Base-by-base conservation (phyloP, 1,140 invertebrate species). In the Parasteatoda tepidariorum region DNA sequence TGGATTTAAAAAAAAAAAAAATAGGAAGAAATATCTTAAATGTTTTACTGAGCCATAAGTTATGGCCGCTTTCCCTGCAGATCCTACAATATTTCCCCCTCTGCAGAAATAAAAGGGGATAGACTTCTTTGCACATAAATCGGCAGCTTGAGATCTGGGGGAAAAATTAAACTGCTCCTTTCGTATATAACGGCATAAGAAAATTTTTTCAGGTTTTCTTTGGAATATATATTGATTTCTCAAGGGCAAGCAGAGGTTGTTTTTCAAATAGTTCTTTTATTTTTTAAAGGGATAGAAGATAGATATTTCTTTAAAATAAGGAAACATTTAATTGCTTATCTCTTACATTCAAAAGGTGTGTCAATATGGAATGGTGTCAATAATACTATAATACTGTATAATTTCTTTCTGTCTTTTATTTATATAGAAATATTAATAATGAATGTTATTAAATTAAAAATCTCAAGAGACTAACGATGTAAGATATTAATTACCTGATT, bases 71-170 rank as follows among this genome's bases (percentile, higher is more conserved):
- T 79, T 79, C n/a, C 54, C 78, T 70, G 71, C 78, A 82, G 78
- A 71, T 71, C 54, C 64, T 68, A 79, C 76, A 82, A 70, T 82
- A 70, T 61, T 82, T 70, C 15, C 78, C 62, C 67, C 66, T 82
- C 54, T 24, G 66, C 55, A 41, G 78, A 71, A 71, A 82, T 82
- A 71, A 71, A 82, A 70, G 48, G 66, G 78, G 67, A 82, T 71
- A 70, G 66, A 82, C 71, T 82, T 82, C 78, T 82, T 82, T 41
- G 67, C 78, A 82, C 78, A 82, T 82, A 82, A 82, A 82, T 82
- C 66, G 78, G 78, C 66, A 41, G 54, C 55, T 13, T 61, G 78
- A 82, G 67, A 82, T 61, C 54, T 70, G 66, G 30, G 38, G 9
- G 70, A 81, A 82, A 82, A 82, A 82, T 82, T 82, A 70, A 82